Percentiles rank a stretch among this genome's conserved stretches.
Conservation (phyloP, 2,888 invertebrate genomes). For the Reticulitermes lucifugus region DNA sequence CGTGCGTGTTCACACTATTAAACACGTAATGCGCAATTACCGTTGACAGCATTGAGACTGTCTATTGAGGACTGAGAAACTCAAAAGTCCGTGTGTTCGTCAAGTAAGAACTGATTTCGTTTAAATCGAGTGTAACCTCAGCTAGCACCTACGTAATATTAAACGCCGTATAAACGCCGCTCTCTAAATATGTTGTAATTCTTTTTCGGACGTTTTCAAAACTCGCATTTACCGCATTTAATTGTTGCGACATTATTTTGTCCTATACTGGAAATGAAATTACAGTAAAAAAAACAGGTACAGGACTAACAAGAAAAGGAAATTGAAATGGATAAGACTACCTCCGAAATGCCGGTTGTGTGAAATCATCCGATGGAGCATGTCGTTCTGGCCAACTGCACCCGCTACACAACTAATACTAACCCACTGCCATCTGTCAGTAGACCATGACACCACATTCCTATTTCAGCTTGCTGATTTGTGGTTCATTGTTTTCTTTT, state of each 20-base stretch:
- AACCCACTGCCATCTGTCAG: slow-evolving; percentile 20
- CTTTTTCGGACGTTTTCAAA: neutral
- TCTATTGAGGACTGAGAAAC: too few species aligned
- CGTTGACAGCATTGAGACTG: too few species aligned
- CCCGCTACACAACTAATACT: neutral
- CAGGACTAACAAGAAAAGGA: neutral
- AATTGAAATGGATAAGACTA: neutral
- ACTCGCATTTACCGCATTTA: neutral
- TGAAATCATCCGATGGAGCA: slow-evolving; percentile 19
- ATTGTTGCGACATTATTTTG: slow-evolving; percentile 12
- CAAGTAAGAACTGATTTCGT: neutral
- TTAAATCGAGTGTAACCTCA: neutral
- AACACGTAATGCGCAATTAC: too few species aligned
- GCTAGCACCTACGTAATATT: neutral
- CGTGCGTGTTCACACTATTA: too few species aligned
- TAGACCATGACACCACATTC: slow-evolving; percentile 8
- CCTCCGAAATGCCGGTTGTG: slow-evolving; percentile 15
- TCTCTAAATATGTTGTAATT: slow-evolving; percentile 14
- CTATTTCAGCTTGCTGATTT: slow-evolving; percentile 1
- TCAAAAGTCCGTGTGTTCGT: neutral
- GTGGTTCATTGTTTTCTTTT: slow-evolving; percentile 14
- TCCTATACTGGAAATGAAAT: slow-evolving; percentile 1
- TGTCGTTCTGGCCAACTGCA: slow-evolving; percentile 8
- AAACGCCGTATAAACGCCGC: neutral
- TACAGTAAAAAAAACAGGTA: neutral